A percentile compares a stretch with the other conserved stretches of the same genome.
These are phyloP conservation scores for Araneus ventricosus DNA, from an alignment of 1,140 invertebrate species.

Conservation along the genomic window DNA sequence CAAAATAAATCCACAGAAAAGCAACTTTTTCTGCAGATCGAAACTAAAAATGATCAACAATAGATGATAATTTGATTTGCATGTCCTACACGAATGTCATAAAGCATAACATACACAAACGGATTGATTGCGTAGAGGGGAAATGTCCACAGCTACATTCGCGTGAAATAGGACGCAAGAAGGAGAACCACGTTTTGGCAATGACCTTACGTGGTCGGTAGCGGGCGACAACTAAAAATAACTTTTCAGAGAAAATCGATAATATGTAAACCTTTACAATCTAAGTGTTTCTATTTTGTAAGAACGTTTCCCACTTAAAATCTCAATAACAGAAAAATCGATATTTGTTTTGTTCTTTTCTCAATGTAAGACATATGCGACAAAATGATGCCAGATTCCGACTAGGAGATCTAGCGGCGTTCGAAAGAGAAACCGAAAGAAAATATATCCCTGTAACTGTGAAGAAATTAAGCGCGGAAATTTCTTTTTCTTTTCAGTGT, in stretches of 20 bases:
- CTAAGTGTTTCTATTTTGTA: neutral
- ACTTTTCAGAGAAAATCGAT: conserved; percentile 55
- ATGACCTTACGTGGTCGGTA: conserved; percentile 71
- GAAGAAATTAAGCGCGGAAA: neutral
- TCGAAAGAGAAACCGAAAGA: neutral
- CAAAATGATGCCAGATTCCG: conserved; percentile 20
- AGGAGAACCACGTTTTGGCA: conserved; percentile 74
- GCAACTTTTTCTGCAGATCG: neutral
- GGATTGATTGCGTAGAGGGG: conserved; percentile 52
- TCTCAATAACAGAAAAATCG: conserved; percentile 44
- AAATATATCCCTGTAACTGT: neutral
- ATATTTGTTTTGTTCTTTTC: conserved; percentile 39
- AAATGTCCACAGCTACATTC: conserved; percentile 58
- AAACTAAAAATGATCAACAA: conserved; percentile 31
- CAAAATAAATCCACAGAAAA: neutral
- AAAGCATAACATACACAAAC: conserved; percentile 70
- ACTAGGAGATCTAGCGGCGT: neutral
- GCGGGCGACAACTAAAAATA: conserved; percentile 59
- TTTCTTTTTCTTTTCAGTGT: neutral
- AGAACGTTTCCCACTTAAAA: neutral
- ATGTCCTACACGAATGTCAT: conserved; percentile 64
- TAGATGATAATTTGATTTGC: conserved; percentile 19
- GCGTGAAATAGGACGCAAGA: conserved; percentile 71
- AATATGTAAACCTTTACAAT: neutral
- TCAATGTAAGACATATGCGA: neutral